These are phyloP conservation scores for Carassius auratus DNA, from an alignment of 2,113 vertebrate genomes.

Conservation along the genomic window DNA sequence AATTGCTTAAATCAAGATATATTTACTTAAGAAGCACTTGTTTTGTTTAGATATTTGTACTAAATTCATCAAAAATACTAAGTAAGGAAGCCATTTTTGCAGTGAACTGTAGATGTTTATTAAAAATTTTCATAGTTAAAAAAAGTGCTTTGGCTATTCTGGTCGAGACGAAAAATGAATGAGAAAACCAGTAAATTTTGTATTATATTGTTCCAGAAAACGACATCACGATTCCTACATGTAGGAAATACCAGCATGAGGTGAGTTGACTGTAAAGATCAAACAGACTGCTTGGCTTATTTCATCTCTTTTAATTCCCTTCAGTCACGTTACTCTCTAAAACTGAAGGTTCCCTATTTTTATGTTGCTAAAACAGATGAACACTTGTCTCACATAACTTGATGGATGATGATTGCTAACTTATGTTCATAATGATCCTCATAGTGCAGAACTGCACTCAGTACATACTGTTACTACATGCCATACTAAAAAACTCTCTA, in stretches of 20 bases:
- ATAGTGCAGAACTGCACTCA: conserved; percentile 14
- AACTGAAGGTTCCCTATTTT: conserved; percentile 35
- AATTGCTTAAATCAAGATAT: too few species aligned
- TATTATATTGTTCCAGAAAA: conserved; percentile 5
- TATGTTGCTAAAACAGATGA: conserved; percentile 38
- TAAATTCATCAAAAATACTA: not conserved
- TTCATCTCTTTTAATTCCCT: conserved; percentile 26
- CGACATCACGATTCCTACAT: not conserved
- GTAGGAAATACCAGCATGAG: conserved; percentile 9
- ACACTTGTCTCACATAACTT: conserved; percentile 33
- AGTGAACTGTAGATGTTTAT: not conserved
- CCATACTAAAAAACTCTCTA: conserved; percentile 32
- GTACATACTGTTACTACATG: conserved; percentile 25
- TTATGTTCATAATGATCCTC: conserved; percentile 48
- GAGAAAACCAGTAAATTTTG: not conserved
- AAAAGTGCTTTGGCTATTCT: not conserved
- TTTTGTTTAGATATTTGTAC: not conserved
- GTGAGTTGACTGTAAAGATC: conserved; percentile 24
- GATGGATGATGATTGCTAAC: conserved; percentile 45
- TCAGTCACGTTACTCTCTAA: conserved; percentile 1
- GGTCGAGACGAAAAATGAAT: not conserved
- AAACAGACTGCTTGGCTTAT: conserved; percentile 26
- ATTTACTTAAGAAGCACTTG: too few species aligned
- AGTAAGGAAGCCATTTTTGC: not conserved
- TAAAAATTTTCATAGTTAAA: too few species aligned